These are phyloP conservation scores for Mallateleia sp. DNA, from an alignment of 2,888 invertebrate genomes.

Conservation along the genomic window DNA sequence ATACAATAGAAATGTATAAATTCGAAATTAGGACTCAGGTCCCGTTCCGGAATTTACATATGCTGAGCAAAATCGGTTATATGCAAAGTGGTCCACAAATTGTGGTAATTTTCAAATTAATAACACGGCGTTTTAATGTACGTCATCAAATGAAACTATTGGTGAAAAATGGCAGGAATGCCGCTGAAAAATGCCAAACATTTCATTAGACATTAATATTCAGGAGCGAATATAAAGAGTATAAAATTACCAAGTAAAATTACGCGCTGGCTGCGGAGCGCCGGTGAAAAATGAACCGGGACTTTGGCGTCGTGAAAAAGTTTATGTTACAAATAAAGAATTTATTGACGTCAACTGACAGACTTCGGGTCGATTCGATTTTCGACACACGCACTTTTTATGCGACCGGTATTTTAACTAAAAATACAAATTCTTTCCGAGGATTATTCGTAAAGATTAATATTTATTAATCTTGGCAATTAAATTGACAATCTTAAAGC, in stretches of 20 bases:
- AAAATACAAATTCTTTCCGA: too few relatives aligned
- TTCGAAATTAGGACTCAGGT: constrained; percentile 14
- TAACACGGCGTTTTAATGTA: constrained; percentile 25
- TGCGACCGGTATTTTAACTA: constrained; percentile 1
- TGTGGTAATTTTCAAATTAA: constrained; percentile 35
- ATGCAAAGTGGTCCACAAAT: constrained; percentile 8
- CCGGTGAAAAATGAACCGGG: constrained; percentile 41
- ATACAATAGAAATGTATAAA: constrained; percentile 20
- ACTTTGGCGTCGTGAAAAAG: constrained; percentile 42
- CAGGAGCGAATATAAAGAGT: constrained; percentile 27
- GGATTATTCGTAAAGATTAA: background rate
- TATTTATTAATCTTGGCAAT: too few relatives aligned
- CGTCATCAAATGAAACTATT: constrained; percentile 42
- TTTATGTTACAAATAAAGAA: constrained; percentile 37
- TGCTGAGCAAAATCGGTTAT: constrained; percentile 35
- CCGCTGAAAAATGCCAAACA: constrained; percentile 32
- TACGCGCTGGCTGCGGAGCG: constrained; percentile 4
- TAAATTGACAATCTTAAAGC: too few relatives aligned
- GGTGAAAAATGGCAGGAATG: constrained; percentile 55
- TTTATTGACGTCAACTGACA: constrained; percentile 49
- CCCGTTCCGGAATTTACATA: constrained; percentile 46
- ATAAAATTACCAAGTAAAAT: constrained; percentile 57
- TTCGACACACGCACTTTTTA: background rate
- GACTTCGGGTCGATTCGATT: background rate
- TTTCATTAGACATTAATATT: constrained; percentile 63